Evolutionary conservation across 2,888 invertebrate genomes (phyloP).

Genomic region (Cephus nigrinus): DNA sequence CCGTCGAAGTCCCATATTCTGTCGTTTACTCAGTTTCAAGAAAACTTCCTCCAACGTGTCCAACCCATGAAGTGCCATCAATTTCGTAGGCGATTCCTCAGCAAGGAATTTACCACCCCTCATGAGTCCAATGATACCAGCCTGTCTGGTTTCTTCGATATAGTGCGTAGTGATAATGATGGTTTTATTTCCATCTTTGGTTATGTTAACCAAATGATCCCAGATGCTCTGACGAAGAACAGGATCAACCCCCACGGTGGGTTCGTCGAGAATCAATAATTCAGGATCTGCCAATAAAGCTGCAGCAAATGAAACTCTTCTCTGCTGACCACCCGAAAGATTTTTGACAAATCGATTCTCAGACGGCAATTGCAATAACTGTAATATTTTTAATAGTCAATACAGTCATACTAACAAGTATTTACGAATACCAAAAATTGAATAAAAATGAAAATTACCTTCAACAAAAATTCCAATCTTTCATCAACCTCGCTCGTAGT

Average conservation of each 20-base stretch:
- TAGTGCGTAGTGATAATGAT: constrained; percentile 91
- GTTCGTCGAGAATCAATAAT: constrained; percentile 90
- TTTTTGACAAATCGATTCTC: constrained; percentile 76
- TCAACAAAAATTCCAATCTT: constrained; percentile 79
- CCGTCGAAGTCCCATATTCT: constrained; percentile 84
- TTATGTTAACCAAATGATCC: constrained; percentile 85
- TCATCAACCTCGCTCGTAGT: constrained; percentile 74
- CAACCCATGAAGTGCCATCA: constrained; percentile 78
- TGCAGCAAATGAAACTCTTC: constrained; percentile 89
- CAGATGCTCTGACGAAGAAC: constrained; percentile 86
- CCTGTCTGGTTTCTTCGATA: constrained; percentile 88
- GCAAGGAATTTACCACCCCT: constrained; percentile 87
- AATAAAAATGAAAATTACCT: constrained; percentile 49
- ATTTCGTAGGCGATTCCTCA: constrained; percentile 80
- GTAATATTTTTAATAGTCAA: constrained; percentile 2
- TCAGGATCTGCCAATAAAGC: constrained; percentile 91
- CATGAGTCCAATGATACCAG: constrained; percentile 84
- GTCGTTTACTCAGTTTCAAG: constrained; percentile 81
- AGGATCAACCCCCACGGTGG: constrained; percentile 94
- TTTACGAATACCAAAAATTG: constrained; percentile 2
- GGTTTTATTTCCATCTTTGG: constrained; percentile 79
- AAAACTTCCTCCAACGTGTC: constrained; percentile 85
- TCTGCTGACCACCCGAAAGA: constrained; percentile 89
- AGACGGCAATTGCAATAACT: constrained; percentile 70
- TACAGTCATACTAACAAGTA: background rate